Evolutionary conservation across 2,888 invertebrate species (phyloP).

Genomic region (Rhodophaea formosa): DNA sequence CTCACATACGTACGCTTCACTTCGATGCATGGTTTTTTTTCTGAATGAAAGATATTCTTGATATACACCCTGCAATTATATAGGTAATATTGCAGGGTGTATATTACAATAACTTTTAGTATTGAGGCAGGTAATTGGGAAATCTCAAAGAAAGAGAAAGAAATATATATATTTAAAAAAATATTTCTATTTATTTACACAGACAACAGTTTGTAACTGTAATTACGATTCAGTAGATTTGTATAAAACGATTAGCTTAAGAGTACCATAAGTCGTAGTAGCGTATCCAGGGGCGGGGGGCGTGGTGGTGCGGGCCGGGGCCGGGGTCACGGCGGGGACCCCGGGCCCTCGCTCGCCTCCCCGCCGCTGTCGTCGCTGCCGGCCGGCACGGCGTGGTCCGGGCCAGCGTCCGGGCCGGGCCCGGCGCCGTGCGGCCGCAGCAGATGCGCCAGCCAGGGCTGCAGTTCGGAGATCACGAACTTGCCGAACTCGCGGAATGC

Average conservation of each 20-base stretch:
- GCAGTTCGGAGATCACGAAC: slow-evolving; percentile 45
- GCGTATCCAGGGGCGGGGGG: not conserved
- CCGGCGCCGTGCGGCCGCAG: slow-evolving; percentile 34
- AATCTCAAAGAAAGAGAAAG: too few species aligned
- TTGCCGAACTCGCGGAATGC: slow-evolving; percentile 51
- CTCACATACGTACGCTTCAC: too few species aligned
- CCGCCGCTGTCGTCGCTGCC: not conserved
- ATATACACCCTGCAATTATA: too few species aligned
- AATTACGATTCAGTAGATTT: slow-evolving; percentile 44
- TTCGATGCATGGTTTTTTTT: too few species aligned
- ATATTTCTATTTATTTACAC: slow-evolving; percentile 16
- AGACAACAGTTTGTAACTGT: slow-evolving; percentile 17
- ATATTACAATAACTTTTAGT: too few species aligned
- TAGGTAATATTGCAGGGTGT: too few species aligned
- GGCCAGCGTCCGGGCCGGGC: slow-evolving; percentile 29
- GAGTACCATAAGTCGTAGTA: not conserved
- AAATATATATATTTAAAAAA: not conserved
- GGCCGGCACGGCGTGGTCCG: slow-evolving; percentile 21
- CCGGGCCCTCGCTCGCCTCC: too few species aligned
- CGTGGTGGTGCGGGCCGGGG: not conserved
- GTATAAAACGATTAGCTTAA: slow-evolving; percentile 31
- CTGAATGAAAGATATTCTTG: too few species aligned
- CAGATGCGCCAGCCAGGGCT: slow-evolving; percentile 46
- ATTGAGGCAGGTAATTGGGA: too few species aligned
- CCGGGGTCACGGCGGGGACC: not conserved